phyloP scores from a whole-genome alignment of 1,140 invertebrate genomes.

The Micrasema longulum region DNA sequence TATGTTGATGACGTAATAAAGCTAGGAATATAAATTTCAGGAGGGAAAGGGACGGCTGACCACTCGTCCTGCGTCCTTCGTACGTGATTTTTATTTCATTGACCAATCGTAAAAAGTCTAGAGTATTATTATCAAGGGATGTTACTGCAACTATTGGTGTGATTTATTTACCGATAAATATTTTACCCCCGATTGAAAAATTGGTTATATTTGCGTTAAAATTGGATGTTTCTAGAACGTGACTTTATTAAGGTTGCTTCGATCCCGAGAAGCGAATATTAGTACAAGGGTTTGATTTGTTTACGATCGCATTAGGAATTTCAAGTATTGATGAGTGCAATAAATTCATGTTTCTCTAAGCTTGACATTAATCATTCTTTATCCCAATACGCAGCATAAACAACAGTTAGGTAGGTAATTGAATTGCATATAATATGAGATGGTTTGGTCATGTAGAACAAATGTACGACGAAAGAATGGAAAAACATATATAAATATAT shows the following conservation, averaged over 20 bases:
- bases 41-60: constrained; percentile 34
- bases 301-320: no score
- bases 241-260: constrained; percentile 22
- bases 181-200: constrained; percentile 36
- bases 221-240: constrained; percentile 27
- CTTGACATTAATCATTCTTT: no score
- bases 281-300: no score
- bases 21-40: constrained; percentile 47
- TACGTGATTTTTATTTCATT: constrained; percentile 49
- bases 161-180: constrained; percentile 40
- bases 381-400: no score
- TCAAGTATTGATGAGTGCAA: no score
- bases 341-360: background rate
- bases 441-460: no score
- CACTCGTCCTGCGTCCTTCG: constrained; percentile 34
- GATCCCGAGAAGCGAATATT: background rate
- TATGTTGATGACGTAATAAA: constrained; percentile 54
- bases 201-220: constrained; percentile 33
- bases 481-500: no score
- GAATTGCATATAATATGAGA: no score
- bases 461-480: no score
- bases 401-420: no score
- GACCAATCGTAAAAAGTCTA: constrained; percentile 42
- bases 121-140: constrained; percentile 28
- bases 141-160: constrained; percentile 5